phyloP scores from a whole-genome alignment of 1,140 invertebrate genomes.

The Teleopsis dalmanni region DNA sequence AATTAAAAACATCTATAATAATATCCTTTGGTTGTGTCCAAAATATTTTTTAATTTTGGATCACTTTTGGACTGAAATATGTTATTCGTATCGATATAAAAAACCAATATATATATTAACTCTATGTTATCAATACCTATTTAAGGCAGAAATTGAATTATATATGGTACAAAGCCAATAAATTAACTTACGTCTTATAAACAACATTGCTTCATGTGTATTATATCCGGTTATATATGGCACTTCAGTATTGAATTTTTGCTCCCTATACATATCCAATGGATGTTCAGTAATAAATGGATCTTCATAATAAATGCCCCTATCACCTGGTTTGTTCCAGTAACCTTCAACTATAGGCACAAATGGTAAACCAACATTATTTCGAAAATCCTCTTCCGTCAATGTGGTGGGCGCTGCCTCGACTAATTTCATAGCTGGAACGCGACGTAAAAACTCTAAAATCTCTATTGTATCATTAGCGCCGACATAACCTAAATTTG shows the following conservation, averaged over 20 bases:
- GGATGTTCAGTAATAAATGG: slow-evolving; percentile 53
- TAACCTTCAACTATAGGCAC: slow-evolving; percentile 44
- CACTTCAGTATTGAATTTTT: slow-evolving; percentile 40
- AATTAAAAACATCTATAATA: no score
- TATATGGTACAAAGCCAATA: neutral
- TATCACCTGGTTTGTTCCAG: slow-evolving; percentile 25
- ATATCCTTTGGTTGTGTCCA: no score
- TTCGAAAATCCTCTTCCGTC: slow-evolving; percentile 34
- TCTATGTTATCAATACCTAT: no score
- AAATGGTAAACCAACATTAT: slow-evolving; percentile 35
- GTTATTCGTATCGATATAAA: no score
- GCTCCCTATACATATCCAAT: slow-evolving; percentile 34
- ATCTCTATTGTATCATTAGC: slow-evolving; percentile 38
- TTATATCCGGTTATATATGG: slow-evolving; percentile 43
- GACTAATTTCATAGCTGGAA: slow-evolving; percentile 58
- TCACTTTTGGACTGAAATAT: no score
- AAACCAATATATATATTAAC: no score
- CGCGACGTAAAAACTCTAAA: slow-evolving; percentile 47
- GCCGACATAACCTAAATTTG: slow-evolving; percentile 34
- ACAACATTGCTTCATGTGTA: slow-evolving; percentile 40
- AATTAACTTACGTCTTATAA: slow-evolving; percentile 24
- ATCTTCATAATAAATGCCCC: slow-evolving; percentile 32
- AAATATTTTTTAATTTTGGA: no score
- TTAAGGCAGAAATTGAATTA: no score
- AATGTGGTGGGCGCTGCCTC: slow-evolving; percentile 31